A percentile compares a stretch with the other conserved stretches of the same genome.
These are phyloP conservation scores for Podarcis lilfordi DNA, from an alignment of 2,797 vertebrate species.

Conservation along the genomic window DNA sequence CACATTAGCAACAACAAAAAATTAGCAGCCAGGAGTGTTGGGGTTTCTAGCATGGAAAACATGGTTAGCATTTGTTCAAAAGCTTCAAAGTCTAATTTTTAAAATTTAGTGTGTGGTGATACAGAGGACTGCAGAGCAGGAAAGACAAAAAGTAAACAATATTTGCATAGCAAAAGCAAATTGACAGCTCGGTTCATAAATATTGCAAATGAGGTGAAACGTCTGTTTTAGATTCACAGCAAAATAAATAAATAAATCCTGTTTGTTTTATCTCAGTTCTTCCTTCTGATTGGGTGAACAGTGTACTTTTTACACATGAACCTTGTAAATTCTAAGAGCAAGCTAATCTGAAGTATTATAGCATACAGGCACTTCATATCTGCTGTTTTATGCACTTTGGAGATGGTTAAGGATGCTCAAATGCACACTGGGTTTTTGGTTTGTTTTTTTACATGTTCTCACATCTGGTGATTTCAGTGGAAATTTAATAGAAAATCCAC, in stretches of 20 bases:
- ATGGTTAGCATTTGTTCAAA: constrained; percentile 50
- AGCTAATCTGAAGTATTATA: not conserved
- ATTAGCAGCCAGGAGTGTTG: constrained; percentile 52
- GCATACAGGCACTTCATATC: not conserved
- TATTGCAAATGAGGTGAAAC: constrained; percentile 59
- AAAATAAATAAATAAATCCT: constrained; percentile 3
- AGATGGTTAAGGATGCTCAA: not conserved
- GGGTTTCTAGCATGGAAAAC: constrained; percentile 55
- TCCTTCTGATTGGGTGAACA: not conserved
- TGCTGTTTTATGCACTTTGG: not conserved
- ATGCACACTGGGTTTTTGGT: not conserved
- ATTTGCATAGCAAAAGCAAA: constrained; percentile 69
- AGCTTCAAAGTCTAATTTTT: constrained; percentile 64
- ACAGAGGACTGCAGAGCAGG: constrained; percentile 56
- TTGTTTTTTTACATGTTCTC: not conserved
- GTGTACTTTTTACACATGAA: not conserved
- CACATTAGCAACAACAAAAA: constrained; percentile 53
- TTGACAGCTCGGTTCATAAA: constrained; percentile 64
- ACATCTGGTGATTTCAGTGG: not conserved
- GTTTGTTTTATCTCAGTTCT: constrained; percentile 25
- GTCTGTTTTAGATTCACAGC: constrained; percentile 25
- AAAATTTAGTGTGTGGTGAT: constrained; percentile 43
- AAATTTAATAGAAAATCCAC: constrained; percentile 3
- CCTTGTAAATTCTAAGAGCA: not conserved
- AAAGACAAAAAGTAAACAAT: constrained; percentile 64